Percentiles rank a stretch among this genome's conserved stretches.
These are phyloP conservation scores for Athalia rosae DNA, from an alignment of 2,888 invertebrate genomes.

Conservation along the genomic window DNA sequence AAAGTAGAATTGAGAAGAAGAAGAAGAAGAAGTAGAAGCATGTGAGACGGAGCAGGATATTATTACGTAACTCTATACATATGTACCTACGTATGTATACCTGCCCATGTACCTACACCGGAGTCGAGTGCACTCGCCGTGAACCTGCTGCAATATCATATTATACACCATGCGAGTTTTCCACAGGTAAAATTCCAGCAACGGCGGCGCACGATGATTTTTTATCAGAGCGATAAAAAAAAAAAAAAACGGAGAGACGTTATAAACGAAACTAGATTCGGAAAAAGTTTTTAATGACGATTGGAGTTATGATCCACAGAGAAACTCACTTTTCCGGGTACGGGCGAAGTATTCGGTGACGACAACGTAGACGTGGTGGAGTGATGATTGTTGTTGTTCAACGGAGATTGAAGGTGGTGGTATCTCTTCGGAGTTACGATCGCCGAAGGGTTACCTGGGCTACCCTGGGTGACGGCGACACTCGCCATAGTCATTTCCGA, in stretches of 20 bases:
- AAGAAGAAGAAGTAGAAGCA: background rate
- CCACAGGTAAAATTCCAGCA: no score
- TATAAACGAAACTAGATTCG: no score
- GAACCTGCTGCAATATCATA: slow-evolving; percentile 37
- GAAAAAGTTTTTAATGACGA: no score
- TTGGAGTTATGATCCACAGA: no score
- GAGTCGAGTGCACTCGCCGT: slow-evolving; percentile 39
- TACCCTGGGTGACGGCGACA: slow-evolving; percentile 72
- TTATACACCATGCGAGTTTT: background rate
- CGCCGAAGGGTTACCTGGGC: slow-evolving; percentile 65
- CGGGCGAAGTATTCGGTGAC: slow-evolving; percentile 62
- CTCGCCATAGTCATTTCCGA: slow-evolving; percentile 73
- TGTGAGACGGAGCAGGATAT: background rate
- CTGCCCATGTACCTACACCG: background rate
- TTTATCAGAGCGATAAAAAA: no score
- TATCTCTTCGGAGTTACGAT: slow-evolving; percentile 69
- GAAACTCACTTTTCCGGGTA: slow-evolving; percentile 63
- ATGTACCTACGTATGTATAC: background rate
- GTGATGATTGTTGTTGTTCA: no score
- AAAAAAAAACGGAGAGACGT: no score
- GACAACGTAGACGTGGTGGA: slow-evolving; percentile 57
- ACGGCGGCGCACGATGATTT: no score
- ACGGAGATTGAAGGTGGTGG: slow-evolving; percentile 65
- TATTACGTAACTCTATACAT: slow-evolving; percentile 1
- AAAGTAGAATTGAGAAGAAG: background rate